phyloP scores from a whole-genome alignment of 2,888 invertebrate species.

The Acheta domesticus region DNA sequence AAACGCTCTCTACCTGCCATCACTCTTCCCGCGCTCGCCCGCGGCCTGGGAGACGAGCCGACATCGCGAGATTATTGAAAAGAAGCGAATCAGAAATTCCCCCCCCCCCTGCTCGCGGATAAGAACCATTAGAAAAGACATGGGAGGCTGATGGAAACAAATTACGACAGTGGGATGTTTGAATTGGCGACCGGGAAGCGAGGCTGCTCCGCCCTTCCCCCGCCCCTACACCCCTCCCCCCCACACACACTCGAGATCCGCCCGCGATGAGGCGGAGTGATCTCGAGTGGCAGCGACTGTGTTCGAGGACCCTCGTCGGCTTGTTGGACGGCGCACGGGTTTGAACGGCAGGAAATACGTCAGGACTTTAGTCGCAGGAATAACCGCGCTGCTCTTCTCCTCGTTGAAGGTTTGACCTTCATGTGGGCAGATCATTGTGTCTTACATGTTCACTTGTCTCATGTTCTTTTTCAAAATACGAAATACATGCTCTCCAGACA shows the following conservation, averaged over 20 bases:
- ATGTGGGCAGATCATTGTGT: no score
- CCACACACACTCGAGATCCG: background rate
- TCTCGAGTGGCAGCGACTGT: background rate
- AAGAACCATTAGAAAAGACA: background rate
- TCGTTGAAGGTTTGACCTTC: no score
- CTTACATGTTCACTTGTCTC: no score
- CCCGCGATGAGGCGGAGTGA: background rate
- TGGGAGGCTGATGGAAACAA: conserved; percentile 4
- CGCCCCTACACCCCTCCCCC: background rate
- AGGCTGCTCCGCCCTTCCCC: conserved; percentile 22
- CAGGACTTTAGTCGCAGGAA: no score
- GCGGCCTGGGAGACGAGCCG: background rate
- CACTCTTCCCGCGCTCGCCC: background rate
- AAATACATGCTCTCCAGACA: no score
- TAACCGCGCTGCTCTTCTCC: no score
- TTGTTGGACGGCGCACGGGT: no score
- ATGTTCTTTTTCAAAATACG: no score
- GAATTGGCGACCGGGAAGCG: background rate
- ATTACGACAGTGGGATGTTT: background rate
- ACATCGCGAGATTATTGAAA: conserved; percentile 2
- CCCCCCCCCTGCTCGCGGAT: background rate
- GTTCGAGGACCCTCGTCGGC: background rate
- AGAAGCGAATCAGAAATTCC: conserved; percentile 11
- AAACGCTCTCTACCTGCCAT: background rate
- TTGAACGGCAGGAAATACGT: no score